Base-by-base conservation (phyloP, 2,797 vertebrate genomes). In the Trachops cirrhosus region DNA sequence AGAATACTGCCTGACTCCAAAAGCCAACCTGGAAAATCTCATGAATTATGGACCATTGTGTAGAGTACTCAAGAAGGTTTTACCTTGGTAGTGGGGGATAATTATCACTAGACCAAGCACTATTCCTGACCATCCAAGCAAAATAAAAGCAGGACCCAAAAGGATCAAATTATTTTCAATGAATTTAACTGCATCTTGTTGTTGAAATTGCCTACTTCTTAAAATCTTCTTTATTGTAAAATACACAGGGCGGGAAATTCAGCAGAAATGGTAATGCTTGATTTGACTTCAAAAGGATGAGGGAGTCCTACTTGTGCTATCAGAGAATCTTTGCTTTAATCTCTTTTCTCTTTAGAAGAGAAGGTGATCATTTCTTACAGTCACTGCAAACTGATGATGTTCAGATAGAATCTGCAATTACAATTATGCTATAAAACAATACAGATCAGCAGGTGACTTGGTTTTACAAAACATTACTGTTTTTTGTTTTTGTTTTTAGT, bases 371-470 rank as follows among this genome's bases (percentile, higher is more conserved):
- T 92, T 99, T 99, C 59, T 98, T 99, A 91, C 97, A 98, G 52
- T 96, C 99, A 93, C 98, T 99, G 97, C 98, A 99, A 98, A 98
- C 98, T 46, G 99, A 99, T 54, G 98, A 99, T 50, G 98, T 98
- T 89, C 96, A 98, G 21, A 98, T 99, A 91, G 97, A 98, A 73
- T 84, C 98, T 87, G 96, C 97, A 48, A 98, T 98, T 59, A 97
- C 99, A 97, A 98, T 98, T 95, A 94, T 99, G 97, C 98, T 99
- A 98, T 98, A 98, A 90, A 98, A 97, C n/a, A 95, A 98, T 99
- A 93, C 96, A 94, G 18, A 89, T 97, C 73, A 98, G 98, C 97
- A 98, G 99, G 98, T 99, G 97, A 88, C 96, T 96, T 88, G n/a
- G n/a, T 97, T 92, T 95, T n/a, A 29, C 57, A 50, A 83, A 0